Evolutionary conservation across 2,113 vertebrate species (phyloP), one percentile per base, ranked within the genome.

Genomic region (Trichechus manatus): DNA sequence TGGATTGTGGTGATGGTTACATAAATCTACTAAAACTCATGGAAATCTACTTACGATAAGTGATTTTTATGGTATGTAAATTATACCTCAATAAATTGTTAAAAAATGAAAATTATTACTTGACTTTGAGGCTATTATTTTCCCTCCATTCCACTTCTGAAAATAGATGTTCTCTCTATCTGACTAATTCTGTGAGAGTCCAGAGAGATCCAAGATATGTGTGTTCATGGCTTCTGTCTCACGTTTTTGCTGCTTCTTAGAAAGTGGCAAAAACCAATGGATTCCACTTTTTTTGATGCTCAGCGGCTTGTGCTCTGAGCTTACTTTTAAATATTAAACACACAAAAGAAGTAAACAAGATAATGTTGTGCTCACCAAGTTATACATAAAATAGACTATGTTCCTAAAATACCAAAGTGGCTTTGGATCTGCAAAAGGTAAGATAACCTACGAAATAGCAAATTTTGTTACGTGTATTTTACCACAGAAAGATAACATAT

Each of bases 311-410:
- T 53, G 9, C 27, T 83, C 44, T 84, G 36, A 75, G 27, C 31
- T 94, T 31, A n/a, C 75, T 64, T 92, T 84, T 50, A 90, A 90
- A 86, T 59, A 20, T 50, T 39, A 63, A 89, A 25, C n/a, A 50
- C 4, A 33, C 63, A 80, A 63, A 27, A 61, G 27, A 70, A 70
- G n/a, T 75, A 82, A 81, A 82, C 22, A 75, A 19, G 17, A 36
- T 15, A 70, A 68, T 79, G n/a, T 53, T 25, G 13, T 44, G 19
- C 22, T 50, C 44, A 53, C 9, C 33, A 81, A 44, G 22, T 70
- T 70, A 61, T 79, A 53, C 14, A 29, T 31, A n/a, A 42, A 77
- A 31, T 39, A 39, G 25, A 23, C 77, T 19, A 68, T 44, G 4
- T 42, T 81, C 27, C 50, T 87, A n/a, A 50, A n/a, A 33, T 72